Conservation (phyloP, 92 coral and sea anemone genomes). For the Hydrozoanthus gracilis region DNA sequence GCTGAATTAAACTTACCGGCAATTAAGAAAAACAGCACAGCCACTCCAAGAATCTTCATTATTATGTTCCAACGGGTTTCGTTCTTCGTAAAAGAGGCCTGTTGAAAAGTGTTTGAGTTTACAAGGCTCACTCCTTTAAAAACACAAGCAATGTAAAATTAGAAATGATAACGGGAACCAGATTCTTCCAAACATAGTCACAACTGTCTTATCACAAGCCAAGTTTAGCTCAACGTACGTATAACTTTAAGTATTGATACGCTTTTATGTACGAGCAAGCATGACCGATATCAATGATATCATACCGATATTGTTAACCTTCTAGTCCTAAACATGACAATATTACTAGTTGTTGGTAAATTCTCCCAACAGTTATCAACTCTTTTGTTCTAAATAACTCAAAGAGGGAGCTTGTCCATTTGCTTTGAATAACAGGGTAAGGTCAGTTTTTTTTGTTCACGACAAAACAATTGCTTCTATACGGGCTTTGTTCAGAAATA, state of each 20-base stretch:
- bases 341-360: too few relatives aligned
- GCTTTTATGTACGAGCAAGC: too few relatives aligned
- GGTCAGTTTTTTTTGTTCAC: too few relatives aligned
- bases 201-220: neutral
- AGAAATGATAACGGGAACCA: neutral
- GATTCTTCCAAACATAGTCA: slow-evolving; percentile 1
- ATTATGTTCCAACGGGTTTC: neutral
- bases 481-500: too few relatives aligned
- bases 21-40: neutral
- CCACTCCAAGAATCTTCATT: neutral
- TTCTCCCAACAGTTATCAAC: too few relatives aligned
- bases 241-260: neutral
- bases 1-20: neutral
- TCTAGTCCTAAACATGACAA: too few relatives aligned
- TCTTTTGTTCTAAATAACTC: too few relatives aligned
- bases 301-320: too few relatives aligned
- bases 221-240: neutral
- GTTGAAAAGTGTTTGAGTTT: neutral
- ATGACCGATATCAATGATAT: too few relatives aligned
- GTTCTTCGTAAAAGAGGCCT: neutral
- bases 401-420: too few relatives aligned
- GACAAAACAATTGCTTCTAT: too few relatives aligned
- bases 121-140: neutral
- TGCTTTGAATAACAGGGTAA: too few relatives aligned
- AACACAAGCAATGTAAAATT: neutral